Percentiles rank a stretch among this genome's conserved stretches.
phyloP scores from a whole-genome alignment of 2,113 vertebrate species.

The Zootoca vivipara region DNA sequence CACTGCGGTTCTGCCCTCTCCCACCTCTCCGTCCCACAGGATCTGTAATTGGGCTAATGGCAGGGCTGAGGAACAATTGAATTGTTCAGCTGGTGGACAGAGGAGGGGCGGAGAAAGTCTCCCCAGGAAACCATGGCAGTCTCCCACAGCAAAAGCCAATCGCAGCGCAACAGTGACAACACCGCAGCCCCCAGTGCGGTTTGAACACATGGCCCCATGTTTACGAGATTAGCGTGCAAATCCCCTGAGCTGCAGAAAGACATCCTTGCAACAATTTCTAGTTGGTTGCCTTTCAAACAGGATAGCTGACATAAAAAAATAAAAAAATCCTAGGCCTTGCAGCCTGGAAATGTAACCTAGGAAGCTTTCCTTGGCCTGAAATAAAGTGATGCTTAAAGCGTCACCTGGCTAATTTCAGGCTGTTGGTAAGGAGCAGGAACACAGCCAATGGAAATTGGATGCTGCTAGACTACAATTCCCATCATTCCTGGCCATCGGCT shows the following conservation, averaged over 20 bases:
- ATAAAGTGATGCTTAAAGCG: not conserved
- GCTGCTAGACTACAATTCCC: too few relatives aligned
- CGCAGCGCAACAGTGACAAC: not conserved
- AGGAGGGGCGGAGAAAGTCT: not conserved
- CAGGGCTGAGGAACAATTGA: not conserved
- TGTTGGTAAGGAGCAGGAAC: not conserved
- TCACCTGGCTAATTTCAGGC: not conserved
- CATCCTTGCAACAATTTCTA: not conserved
- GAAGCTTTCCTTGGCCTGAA: not conserved
- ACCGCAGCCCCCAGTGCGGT: not conserved
- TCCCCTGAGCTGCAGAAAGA: not conserved
- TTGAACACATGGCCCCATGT: not conserved
- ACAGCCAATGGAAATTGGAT: too few relatives aligned
- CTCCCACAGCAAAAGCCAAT: not conserved
- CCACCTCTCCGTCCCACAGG: not conserved
- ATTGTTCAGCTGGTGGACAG: not conserved
- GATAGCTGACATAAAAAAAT: too few relatives aligned
- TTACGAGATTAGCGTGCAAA: not conserved
- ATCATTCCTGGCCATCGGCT: too few relatives aligned
- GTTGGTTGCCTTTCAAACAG: not conserved
- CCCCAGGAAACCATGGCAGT: too few relatives aligned
- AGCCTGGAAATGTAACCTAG: not conserved
- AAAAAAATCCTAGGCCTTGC: not conserved
- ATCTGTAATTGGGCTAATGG: conserved; percentile 1
- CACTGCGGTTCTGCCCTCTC: not conserved